Evolutionary conservation across 2,113 vertebrate genomes (phyloP), one percentile per base, ranked within the genome.

Genomic region (Sylvilagus bachmani): DNA sequence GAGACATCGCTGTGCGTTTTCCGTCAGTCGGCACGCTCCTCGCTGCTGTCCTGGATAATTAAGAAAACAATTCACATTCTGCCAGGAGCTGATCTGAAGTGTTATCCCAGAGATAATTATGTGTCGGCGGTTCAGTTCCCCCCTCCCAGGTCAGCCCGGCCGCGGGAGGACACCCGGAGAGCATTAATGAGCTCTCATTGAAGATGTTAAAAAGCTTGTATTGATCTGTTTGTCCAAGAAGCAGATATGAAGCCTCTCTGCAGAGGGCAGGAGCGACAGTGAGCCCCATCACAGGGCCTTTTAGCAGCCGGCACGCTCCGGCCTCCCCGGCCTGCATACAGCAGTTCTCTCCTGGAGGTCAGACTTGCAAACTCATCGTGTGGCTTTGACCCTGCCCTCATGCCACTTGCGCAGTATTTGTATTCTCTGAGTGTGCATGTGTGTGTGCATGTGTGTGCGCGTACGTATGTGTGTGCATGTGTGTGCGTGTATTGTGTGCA

Each of bases 151-250:
- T 99, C 99, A 99, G 98, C 98, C 97, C 97, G 98, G 98, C 99
- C 97, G 97, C 98, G 98, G 98, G 98, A 99, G 98, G 99, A 99
- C 99, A 99, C 98, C 98, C 98, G 97, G 98, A 99, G 99, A 99
- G 98, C 98, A 98, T 98, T 99, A 98, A 98, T 98, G 98, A 99
- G 99, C 99, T 99, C 99, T 99, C 99, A 99, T 99, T 99, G 99
- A 99, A 99, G 99, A 99, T 98, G 98, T 98, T 99, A 99, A 99
- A 99, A 99, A 99, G 98, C 98, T 98, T 98, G 97, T 99, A 99
- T 99, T 98, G 99, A 99, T 99, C 99, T 98, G 99, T 99, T 99
- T 99, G 99, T 99, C 99, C 99, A 99, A 98, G 99, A 98, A 99
- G 99, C 98, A 99, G 99, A 99, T 99, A 99, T 99, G 99, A 99